Base-by-base conservation (phyloP, 2,888 invertebrate species). In the Hesperia comma region DNA sequence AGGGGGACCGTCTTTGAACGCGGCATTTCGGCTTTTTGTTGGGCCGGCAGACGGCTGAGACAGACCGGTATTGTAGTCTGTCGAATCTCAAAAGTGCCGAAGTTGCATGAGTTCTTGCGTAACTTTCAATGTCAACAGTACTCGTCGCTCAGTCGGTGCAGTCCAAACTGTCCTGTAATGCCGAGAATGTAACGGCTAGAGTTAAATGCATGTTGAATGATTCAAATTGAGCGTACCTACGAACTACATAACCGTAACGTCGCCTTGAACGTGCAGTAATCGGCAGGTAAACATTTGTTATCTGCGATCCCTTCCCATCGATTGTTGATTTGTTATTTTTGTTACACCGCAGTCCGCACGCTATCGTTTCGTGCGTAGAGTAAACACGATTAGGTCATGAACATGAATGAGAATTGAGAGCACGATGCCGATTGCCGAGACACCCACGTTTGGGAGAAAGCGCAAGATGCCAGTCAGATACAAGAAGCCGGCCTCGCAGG, bases 1-100 rank as follows among this genome's bases (percentile, higher is more conserved):
- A 95, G 94, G 93, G 88, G 87, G 85, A 83, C 85, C 85, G 87
- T 90, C 89, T 75, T 90, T 89, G 85, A 87, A 86, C 84, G 84
- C 90, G 86, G 87, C 86, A 84, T 83, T 87, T 86, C 86, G 89
- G 87, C 86, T 88, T 90, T 90, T 89, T 88, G 87, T 90, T 81
- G 70, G 62, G 41, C 61, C 66, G 69, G 70, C 71, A 70, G 72
- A 70, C 74, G 74, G 70, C 70, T 62, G 61, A 68, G 69, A 63
- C 70, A 72, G 75, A 75, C 78, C 73, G 74, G 76, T 77, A 76
- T 78, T 74, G 72, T 72, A 72, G 69, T 70, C 56, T 69, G 69
- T 57, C 70, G 71, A 70, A 69, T 75, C 75, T 75, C 69, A 71
- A 75, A 73, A 77, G 72, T 70, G 72, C 70, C 71, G 78, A 77